phyloP scores from a whole-genome alignment of 2,888 invertebrate species.

The Chromoteleia sp. region DNA sequence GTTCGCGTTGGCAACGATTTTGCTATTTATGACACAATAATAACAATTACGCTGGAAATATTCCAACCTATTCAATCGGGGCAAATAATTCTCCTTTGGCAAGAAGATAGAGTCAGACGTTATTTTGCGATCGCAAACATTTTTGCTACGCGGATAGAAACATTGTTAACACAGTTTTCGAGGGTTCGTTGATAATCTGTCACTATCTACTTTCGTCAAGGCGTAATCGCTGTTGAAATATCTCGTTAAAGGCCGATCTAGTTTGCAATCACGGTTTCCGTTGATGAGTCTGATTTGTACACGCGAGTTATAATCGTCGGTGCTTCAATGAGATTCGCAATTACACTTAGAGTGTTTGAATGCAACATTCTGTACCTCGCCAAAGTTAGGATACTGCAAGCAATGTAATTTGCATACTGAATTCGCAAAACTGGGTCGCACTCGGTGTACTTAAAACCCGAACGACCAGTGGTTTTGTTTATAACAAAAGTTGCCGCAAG shows the following conservation, averaged over 20 bases:
- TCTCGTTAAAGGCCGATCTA: slow-evolving; percentile 63
- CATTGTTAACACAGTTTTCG: slow-evolving; percentile 40
- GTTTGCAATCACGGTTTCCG: slow-evolving; percentile 64
- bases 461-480: slow-evolving; percentile 7
- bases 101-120: not conserved
- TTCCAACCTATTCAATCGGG: not conserved
- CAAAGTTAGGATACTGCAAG: slow-evolving; percentile 53
- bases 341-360: slow-evolving; percentile 62
- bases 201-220: slow-evolving; percentile 55
- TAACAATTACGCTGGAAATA: slow-evolving; percentile 18
- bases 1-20: not conserved
- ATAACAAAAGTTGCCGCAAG: not conserved
- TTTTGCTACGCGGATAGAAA: slow-evolving; percentile 14
- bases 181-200: slow-evolving; percentile 49
- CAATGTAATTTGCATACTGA: slow-evolving; percentile 62
- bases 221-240: slow-evolving; percentile 60
- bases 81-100: slow-evolving; percentile 30
- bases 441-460: slow-evolving; percentile 19
- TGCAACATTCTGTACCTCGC: slow-evolving; percentile 53
- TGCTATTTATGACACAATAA: slow-evolving; percentile 8
- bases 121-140: slow-evolving; percentile 13
- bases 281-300: slow-evolving; percentile 67
- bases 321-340: slow-evolving; percentile 68
- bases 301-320: slow-evolving; percentile 66
- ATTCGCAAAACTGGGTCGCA: slow-evolving; percentile 58